phyloP scores from a whole-genome alignment of 53 echinoderm and acorn worm genomes.

The Glandiceps talaboti region DNA sequence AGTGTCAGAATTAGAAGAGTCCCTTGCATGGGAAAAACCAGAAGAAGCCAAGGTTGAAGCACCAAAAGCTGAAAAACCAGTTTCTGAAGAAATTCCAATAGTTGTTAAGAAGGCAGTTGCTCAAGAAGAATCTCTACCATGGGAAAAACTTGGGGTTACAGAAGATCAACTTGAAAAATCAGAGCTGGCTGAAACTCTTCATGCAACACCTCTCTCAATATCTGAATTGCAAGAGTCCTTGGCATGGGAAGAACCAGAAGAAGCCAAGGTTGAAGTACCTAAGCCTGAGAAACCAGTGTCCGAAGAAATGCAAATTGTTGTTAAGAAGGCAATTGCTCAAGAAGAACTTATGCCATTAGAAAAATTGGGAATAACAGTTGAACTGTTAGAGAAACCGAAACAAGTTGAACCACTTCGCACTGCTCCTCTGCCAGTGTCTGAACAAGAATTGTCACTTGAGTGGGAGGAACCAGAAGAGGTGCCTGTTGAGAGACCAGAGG shows the following conservation, averaged over 20 bases:
- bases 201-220: neutral
- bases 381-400: conserved; percentile 2
- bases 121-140: neutral
- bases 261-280: neutral
- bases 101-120: neutral
- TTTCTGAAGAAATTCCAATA: neutral
- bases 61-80: neutral
- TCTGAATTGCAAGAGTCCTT: neutral
- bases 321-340: neutral
- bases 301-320: neutral
- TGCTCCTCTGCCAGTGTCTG: neutral
- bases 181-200: neutral
- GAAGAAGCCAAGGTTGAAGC: neutral
- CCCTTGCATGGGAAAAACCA: neutral
- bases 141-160: neutral
- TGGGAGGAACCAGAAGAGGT: neutral
- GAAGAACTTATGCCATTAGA: conserved; percentile 30
- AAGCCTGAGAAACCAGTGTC: neutral
- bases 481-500: conserved; percentile 8
- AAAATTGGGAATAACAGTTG: conserved; percentile 11
- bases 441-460: neutral
- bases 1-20: neutral
- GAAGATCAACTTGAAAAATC: neutral
- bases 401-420: neutral
- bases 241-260: neutral